A percentile compares a stretch with the other conserved stretches of the same genome.
Conservation (phyloP, 2,113 vertebrate species). For the Tautogolabrus adspersus region DNA sequence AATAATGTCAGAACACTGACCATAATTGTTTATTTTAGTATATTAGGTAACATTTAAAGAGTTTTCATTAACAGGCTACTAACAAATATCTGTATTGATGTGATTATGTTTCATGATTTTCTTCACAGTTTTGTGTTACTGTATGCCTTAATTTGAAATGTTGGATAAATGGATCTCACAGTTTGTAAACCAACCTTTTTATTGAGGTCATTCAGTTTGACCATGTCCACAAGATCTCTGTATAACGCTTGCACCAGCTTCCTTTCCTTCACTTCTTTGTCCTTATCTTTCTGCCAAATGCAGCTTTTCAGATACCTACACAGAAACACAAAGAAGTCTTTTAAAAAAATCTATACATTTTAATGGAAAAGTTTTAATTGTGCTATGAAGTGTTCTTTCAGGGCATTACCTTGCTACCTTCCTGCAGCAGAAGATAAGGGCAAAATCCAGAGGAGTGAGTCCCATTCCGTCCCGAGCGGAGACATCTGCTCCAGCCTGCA, state of each 20-base stretch:
- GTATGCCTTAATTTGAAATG: neutral
- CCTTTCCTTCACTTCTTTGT: conserved; percentile 62
- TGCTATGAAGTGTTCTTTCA: neutral
- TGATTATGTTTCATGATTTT: too few relatives aligned
- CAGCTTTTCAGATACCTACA: conserved; percentile 75
- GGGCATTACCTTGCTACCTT: conserved; percentile 67
- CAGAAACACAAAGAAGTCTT: neutral
- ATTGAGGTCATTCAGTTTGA: conserved; percentile 17
- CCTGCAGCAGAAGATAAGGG: conserved; percentile 70
- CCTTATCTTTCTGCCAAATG: conserved; percentile 74
- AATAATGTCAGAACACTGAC: too few relatives aligned
- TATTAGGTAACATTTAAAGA: too few relatives aligned
- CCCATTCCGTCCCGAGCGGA: conserved; percentile 60
- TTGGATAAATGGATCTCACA: neutral
- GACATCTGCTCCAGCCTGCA: conserved; percentile 71
- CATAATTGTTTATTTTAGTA: too few relatives aligned
- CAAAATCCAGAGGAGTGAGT: conserved; percentile 72
- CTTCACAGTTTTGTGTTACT: neutral
- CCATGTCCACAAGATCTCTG: conserved; percentile 53
- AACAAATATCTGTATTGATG: too few relatives aligned
- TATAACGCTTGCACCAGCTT: conserved; percentile 50
- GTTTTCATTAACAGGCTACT: too few relatives aligned
- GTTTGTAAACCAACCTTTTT: conserved; percentile 54
- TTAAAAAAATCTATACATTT: neutral
- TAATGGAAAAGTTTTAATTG: neutral